A percentile compares a stretch with the other conserved stretches of the same genome.
These are phyloP conservation scores for Polypedilum pembai DNA, from an alignment of 1,140 invertebrate genomes.

Conservation along the genomic window DNA sequence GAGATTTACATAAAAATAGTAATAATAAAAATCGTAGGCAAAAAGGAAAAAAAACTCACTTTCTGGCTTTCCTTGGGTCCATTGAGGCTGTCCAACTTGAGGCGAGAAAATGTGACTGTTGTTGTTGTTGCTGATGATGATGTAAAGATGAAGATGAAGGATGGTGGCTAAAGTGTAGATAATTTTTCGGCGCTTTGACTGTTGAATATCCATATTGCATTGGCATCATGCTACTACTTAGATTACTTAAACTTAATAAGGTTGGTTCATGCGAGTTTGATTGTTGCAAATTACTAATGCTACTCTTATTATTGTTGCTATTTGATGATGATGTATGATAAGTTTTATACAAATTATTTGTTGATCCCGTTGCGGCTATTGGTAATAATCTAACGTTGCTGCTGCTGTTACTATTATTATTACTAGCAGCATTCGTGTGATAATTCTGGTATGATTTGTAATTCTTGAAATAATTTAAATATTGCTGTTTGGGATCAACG, in stretches of 20 bases:
- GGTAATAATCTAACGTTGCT: constrained; percentile 9
- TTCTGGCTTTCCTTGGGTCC: constrained; percentile 41
- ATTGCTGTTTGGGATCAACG: constrained; percentile 23
- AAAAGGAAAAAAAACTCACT: constrained; percentile 36
- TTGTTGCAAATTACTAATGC: constrained; percentile 17
- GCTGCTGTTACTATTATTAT: neutral
- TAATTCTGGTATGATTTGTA: constrained; percentile 24
- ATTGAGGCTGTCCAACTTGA: constrained; percentile 41
- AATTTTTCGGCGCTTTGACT: constrained; percentile 17
- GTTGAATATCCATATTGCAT: constrained; percentile 25
- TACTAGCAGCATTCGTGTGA: neutral
- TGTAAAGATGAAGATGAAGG: neutral
- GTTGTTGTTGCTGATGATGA: neutral
- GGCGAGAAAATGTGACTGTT: neutral
- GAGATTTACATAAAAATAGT: too few species aligned
- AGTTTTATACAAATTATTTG: constrained; percentile 18
- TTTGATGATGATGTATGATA: constrained; percentile 24
- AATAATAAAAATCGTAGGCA: neutral
- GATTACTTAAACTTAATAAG: constrained; percentile 27
- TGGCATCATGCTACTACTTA: constrained; percentile 27
- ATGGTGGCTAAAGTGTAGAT: neutral
- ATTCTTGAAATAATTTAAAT: constrained; percentile 26
- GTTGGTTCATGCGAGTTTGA: constrained; percentile 26
- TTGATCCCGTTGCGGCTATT: constrained; percentile 21
- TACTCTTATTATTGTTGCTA: constrained; percentile 4